These are phyloP conservation scores for Takifugu bimaculatus DNA, from an alignment of 2,113 vertebrate species.

Conservation along the genomic window DNA sequence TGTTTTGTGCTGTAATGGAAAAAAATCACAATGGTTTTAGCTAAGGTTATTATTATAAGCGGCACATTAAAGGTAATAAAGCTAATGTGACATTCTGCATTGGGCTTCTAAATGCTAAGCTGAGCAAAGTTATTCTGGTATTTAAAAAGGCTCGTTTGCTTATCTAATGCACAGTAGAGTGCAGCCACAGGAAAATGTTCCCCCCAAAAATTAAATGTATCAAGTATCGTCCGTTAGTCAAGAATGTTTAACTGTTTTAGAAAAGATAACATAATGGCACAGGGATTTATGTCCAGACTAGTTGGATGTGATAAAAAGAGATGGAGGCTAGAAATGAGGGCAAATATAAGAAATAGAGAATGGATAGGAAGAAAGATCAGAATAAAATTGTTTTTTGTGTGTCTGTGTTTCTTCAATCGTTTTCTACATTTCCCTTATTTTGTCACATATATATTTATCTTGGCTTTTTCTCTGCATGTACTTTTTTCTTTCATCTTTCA, in stretches of 20 bases:
- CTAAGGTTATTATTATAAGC: conserved; percentile 64
- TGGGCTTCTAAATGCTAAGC: conserved; percentile 60
- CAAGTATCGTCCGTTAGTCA: no score
- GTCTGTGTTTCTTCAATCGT: background rate
- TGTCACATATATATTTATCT: conserved; percentile 2
- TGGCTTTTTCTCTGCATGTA: conserved; percentile 3
- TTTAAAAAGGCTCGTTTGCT: conserved; percentile 49
- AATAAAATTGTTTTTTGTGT: conserved; percentile 19
- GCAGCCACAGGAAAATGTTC: conserved; percentile 6
- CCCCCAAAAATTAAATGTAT: no score
- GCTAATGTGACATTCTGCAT: conserved; percentile 66
- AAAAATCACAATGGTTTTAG: conserved; percentile 62
- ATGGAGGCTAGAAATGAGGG: conserved; percentile 32
- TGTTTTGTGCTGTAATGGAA: conserved; percentile 47
- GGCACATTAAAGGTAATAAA: conserved; percentile 65
- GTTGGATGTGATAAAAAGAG: conserved; percentile 8
- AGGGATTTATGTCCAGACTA: conserved; percentile 4
- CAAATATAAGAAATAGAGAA: conserved; percentile 23
- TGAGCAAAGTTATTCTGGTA: conserved; percentile 53
- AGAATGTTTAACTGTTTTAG: no score
- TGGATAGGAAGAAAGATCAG: conserved; percentile 16
- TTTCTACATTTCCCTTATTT: background rate
- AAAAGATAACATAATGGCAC: no score
- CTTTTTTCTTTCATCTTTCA: conserved; percentile 16
- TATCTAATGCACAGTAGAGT: conserved; percentile 30